Evolutionary conservation across 1,140 invertebrate genomes (phyloP).

Genomic region (Rhagoletis pomonella): DNA sequence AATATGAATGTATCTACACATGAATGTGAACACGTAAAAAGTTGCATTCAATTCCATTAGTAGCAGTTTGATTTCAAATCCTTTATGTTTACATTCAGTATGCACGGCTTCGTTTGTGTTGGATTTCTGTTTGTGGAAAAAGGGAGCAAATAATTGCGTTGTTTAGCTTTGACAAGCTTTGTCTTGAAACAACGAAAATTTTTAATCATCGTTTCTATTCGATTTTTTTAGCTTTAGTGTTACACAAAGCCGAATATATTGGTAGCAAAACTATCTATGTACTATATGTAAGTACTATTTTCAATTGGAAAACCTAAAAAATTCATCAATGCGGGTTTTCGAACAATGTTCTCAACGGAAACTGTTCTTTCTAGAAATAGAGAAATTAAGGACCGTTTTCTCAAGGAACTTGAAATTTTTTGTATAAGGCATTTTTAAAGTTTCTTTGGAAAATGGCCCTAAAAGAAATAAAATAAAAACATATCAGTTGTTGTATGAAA

Average conservation of each 20-base stretch:
- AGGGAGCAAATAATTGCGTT: background rate
- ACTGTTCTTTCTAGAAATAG: no score
- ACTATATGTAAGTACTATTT: no score
- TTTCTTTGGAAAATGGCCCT: no score
- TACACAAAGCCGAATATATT: background rate
- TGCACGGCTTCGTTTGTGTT: background rate
- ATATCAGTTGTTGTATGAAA: no score
- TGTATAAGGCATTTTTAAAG: no score
- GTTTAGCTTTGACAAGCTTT: conserved; percentile 14
- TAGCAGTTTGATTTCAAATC: background rate
- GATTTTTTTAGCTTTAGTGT: background rate
- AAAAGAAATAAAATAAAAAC: no score
- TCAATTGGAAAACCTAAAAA: no score
- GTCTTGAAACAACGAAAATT: background rate
- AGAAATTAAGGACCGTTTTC: no score
- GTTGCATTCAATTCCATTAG: background rate
- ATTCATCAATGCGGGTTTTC: no score
- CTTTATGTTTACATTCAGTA: background rate
- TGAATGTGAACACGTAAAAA: background rate
- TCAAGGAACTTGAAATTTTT: no score
- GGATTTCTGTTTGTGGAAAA: background rate
- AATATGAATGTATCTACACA: background rate
- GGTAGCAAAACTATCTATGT: no score
- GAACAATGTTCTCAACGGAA: no score
- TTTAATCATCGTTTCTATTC: background rate